Base-by-base conservation (phyloP, 2,888 invertebrate species). In the Erpobdella octoculata region DNA sequence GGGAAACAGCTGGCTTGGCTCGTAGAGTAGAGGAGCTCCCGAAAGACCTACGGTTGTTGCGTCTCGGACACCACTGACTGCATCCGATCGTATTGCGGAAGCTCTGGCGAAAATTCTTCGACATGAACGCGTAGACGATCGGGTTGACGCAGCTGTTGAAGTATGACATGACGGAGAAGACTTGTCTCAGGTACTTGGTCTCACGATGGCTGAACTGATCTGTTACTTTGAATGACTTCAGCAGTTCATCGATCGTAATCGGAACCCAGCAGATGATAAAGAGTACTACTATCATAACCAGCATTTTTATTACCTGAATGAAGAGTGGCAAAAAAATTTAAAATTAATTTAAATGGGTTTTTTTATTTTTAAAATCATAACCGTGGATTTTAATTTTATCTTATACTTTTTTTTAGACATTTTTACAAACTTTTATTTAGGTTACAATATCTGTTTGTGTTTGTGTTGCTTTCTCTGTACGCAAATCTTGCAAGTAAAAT, bases 121-220 rank as follows among this genome's bases (percentile, higher is more conserved):
- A 89, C 88, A 89, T 89, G 82, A 89, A 89, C 35, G 89, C 89
- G 79, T 89, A 89, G 38, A 89, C 86, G 53, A 89, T 86, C 4
- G 89, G 89, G 81, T 89, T 89, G 76, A 89, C 86, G 80, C 89
- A 89, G 78, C 89, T 89, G 83, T 89, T 89, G 79, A 88, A 87
- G 80, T 89, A 89, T 0, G 89, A 87, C 86, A 89, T 84, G 28
- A 89, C 81, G 75, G 87, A 86, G 79, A 89, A 88, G 8, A 86
- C 84, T 48, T 87, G 88, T 59, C 87, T 85, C 82, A 88, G 84
- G 75, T 88, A 87, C 77, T 88, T 88, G 70, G 86, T 80, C 28
- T 81, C 78, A 2, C 87, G 87, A 31, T 84, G 83, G 76, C 86
- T 83, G 33, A 86, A 79, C 31, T 83, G 80, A 1, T 85, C 58